phyloP scores from a whole-genome alignment of 2,113 vertebrate genomes.

The Sciurus niger region DNA sequence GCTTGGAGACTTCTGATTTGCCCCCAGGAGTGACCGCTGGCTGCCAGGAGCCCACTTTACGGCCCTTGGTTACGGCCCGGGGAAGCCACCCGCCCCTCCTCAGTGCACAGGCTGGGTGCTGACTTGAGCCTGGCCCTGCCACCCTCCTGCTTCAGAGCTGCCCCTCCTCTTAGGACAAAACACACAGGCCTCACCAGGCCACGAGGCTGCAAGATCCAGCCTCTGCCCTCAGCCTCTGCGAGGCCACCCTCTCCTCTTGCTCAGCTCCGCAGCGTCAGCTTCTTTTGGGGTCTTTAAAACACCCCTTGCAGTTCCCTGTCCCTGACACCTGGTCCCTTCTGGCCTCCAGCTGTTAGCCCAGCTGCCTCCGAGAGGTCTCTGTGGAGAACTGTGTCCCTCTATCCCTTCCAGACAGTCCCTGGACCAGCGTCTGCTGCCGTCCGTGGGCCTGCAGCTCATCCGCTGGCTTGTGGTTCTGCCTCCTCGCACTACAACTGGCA shows the following conservation, averaged over 20 bases:
- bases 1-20: neutral
- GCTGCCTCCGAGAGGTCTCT: neutral
- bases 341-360: too few species aligned
- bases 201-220: fast-evolving
- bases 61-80: fast-evolving
- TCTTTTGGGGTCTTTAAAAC: neutral
- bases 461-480: neutral
- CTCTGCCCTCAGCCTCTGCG: neutral
- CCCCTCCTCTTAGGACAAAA: neutral
- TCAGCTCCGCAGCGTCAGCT: fast-evolving
- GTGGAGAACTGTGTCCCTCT: neutral
- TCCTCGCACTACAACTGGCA: neutral
- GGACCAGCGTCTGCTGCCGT: too few species aligned
- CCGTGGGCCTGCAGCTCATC: neutral
- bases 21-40: neutral
- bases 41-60: neutral
- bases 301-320: neutral
- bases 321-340: neutral
- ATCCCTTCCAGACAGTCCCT: fast-evolving
- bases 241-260: neutral
- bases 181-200: neutral
- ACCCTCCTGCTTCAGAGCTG: neutral
- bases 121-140: too few species aligned
- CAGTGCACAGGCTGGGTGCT: fast-evolving
- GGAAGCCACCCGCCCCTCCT: neutral